These are phyloP conservation scores for Nymphalis io DNA, from an alignment of 1,140 invertebrate species.

Conservation along the genomic window DNA sequence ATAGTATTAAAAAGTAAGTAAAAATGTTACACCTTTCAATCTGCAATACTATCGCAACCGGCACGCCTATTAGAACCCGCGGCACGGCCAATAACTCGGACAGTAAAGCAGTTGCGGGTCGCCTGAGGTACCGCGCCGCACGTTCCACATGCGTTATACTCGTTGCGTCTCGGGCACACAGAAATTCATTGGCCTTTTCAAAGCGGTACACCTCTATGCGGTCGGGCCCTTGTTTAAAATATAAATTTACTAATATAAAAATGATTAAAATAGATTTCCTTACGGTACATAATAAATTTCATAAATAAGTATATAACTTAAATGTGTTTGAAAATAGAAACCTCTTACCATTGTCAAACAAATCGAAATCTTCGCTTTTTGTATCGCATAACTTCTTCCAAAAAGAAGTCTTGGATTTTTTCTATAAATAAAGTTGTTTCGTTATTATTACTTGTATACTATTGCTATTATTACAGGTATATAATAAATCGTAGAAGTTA, in stretches of 20 bases:
- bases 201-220: slow-evolving; percentile 44
- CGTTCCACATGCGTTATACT: slow-evolving; percentile 33
- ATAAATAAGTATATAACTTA: no score
- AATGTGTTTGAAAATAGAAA: not conserved
- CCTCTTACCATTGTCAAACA: not conserved
- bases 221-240: slow-evolving; percentile 26
- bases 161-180: slow-evolving; percentile 18
- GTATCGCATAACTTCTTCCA: not conserved
- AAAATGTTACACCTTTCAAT: slow-evolving; percentile 11
- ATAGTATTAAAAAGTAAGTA: not conserved
- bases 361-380: not conserved
- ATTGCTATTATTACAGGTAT: no score
- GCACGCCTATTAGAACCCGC: slow-evolving; percentile 35
- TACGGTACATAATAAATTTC: no score
- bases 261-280: not conserved
- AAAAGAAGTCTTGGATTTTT: not conserved
- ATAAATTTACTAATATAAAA: not conserved
- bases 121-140: slow-evolving; percentile 13
- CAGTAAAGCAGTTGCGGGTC: slow-evolving; percentile 29
- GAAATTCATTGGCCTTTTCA: slow-evolving; percentile 11
- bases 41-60: slow-evolving; percentile 18
- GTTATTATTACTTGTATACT: no score
- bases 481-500: no score
- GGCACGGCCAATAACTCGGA: slow-evolving; percentile 44
- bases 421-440: not conserved